Percentiles rank a stretch among this genome's conserved stretches.
Conservation (phyloP, 2,888 invertebrate genomes). For the Leuctra nigra region DNA sequence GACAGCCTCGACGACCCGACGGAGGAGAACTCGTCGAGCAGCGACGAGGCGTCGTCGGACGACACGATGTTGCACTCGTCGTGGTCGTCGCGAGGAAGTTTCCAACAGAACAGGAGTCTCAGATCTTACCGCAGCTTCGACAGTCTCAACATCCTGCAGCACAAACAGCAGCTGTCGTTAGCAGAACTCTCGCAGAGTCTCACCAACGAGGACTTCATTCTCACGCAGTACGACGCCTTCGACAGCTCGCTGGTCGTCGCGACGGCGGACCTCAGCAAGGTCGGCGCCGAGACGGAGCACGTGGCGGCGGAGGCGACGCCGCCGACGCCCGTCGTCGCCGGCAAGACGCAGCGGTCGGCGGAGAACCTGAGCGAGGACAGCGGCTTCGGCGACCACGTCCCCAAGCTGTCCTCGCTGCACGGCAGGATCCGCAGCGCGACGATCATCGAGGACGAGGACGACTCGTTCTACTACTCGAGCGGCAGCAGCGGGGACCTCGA, state of each 20-base stretch:
- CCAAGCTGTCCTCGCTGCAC: slow-evolving; percentile 31
- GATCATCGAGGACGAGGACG: slow-evolving; percentile 27
- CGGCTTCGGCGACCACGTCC: slow-evolving; percentile 59
- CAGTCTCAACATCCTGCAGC: slow-evolving; percentile 40
- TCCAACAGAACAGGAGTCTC: slow-evolving; percentile 28
- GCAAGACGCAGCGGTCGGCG: slow-evolving; percentile 44
- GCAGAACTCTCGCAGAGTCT: slow-evolving; percentile 22
- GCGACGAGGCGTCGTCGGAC: slow-evolving; percentile 29
- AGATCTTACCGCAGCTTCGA: slow-evolving; percentile 42
- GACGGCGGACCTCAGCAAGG: slow-evolving; percentile 19
- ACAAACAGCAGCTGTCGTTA: slow-evolving; percentile 19
- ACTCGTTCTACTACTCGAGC: slow-evolving; percentile 27
- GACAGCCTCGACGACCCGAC: slow-evolving; percentile 24
- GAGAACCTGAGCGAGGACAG: slow-evolving; percentile 78
- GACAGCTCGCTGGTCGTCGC: slow-evolving; percentile 15
- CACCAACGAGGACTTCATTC: slow-evolving; percentile 19
- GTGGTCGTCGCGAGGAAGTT: slow-evolving; percentile 30
- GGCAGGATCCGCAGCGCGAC: slow-evolving; percentile 41
- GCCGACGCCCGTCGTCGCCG: slow-evolving; percentile 32
- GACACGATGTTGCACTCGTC: slow-evolving; percentile 30
- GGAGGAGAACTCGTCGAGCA: slow-evolving; percentile 28
- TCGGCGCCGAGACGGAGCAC: slow-evolving; percentile 33
- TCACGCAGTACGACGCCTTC: slow-evolving; percentile 8
- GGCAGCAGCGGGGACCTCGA: slow-evolving; percentile 26
- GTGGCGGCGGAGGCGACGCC: slow-evolving; percentile 33